Conservation (phyloP, 2,888 invertebrate genomes). For the Epinotia bilunana region DNA sequence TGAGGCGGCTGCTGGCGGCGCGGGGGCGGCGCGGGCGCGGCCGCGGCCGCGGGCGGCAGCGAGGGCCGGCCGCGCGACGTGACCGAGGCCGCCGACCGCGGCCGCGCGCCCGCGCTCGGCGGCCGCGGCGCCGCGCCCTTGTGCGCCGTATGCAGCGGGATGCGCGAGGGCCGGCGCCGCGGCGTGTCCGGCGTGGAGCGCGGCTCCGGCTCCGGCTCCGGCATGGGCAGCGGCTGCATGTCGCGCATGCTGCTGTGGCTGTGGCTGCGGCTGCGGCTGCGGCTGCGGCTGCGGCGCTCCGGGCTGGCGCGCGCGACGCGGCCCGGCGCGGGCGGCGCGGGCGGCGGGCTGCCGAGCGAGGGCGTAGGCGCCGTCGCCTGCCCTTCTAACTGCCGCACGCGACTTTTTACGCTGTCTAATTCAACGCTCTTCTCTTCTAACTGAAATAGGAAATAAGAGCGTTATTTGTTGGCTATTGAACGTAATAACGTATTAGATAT, state of each 20-base stretch:
- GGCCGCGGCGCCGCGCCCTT: conserved; percentile 85
- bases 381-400: conserved; percentile 89
- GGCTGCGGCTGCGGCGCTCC: conserved; percentile 61
- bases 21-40: conserved; percentile 59
- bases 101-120: conserved; percentile 76
- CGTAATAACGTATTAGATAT: too few relatives aligned
- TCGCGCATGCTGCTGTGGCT: conserved; percentile 74
- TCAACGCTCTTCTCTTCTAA: conserved; percentile 93
- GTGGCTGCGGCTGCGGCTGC: conserved; percentile 76
- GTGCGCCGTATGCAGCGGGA: conserved; percentile 85
- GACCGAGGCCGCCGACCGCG: conserved; percentile 47
- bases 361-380: conserved; percentile 50
- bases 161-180: conserved; percentile 85
- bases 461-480: neutral
- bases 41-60: conserved; percentile 64
- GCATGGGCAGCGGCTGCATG: conserved; percentile 76
- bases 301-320: conserved; percentile 59
- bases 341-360: conserved; percentile 52
- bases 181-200: conserved; percentile 79
- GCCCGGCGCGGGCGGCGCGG: conserved; percentile 51
- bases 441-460: conserved; percentile 71
- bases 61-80: conserved; percentile 57
- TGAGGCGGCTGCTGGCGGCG: conserved; percentile 62
- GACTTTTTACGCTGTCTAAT: conserved; percentile 91
- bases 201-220: conserved; percentile 79